Evolutionary conservation across 2,888 invertebrate genomes (phyloP), one percentile per base, ranked within the genome.

Genomic region (Dynastes hyllus): DNA sequence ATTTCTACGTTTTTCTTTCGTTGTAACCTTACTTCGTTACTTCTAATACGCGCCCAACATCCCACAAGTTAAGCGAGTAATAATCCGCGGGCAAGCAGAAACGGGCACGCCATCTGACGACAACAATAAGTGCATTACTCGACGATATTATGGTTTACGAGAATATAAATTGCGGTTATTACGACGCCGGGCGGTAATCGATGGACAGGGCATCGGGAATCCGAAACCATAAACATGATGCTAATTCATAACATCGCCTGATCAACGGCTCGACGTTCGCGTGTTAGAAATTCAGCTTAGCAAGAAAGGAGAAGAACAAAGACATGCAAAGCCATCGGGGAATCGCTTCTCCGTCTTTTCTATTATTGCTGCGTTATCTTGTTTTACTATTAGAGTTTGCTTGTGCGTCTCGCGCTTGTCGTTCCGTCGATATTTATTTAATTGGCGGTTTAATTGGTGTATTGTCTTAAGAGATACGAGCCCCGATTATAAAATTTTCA

Each of bases 171-270:
- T 65, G 63, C 29, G 63, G 70, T 70, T 70, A 71, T 78, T 77
- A 78, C 58, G 13, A n/a, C 13, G 58, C 16, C 8, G 67, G 55
- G 29, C 27, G n/a, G 40, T 70, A 78, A 78, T 69, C 70, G 70
- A 78, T 70, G 70, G 27, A 50, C 51, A 16, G 11, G 32, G 29
- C 37, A n/a, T n/a, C n/a, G 55, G 29, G 65, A 63, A 73, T 61
- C 22, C 73, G 45, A 78, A 78, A 71, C 71, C 78, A 53, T 78
- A 78, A 81, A 80, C 69, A 80, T 76, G 51, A 70, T 63, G 76
- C 61, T 76, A 80, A 81, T 80, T 77, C 79, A 76, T 76, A 81
- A 80, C 70, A 63, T 76, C 22, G 73, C 22, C 45, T 29, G 27
- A 76, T 16, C 55, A 2, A 1, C 55, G 16, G 55, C 55, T 55